phyloP scores from a whole-genome alignment of 2,113 vertebrate species.

The Lipotes vexillifer region DNA sequence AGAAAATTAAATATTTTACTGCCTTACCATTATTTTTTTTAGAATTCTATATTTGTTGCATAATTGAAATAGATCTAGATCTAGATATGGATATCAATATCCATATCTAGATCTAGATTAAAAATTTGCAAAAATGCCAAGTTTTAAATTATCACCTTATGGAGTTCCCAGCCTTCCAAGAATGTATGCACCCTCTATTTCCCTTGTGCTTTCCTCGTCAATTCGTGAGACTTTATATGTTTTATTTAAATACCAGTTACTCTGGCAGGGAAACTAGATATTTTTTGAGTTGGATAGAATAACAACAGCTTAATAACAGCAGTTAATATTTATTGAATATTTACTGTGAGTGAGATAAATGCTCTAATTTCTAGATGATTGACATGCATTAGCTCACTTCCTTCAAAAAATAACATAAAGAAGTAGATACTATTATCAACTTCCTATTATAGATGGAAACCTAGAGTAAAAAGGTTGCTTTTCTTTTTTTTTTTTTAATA shows the following conservation, averaged over 20 bases:
- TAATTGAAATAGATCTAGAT: neutral
- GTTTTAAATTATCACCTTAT: neutral
- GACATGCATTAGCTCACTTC: neutral
- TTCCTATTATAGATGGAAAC: neutral
- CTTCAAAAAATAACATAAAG: neutral
- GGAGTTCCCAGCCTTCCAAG: neutral
- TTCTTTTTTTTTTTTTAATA: neutral
- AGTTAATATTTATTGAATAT: neutral
- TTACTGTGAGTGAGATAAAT: neutral
- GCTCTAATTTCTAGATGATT: neutral
- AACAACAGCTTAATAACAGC: neutral
- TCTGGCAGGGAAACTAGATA: neutral
- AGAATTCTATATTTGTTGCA: neutral
- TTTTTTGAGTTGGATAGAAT: neutral
- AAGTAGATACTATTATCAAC: neutral
- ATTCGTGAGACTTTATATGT: neutral
- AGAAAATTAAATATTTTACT: neutral
- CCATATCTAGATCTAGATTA: neutral
- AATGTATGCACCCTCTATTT: neutral
- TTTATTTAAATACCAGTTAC: neutral
- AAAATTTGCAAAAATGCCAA: neutral
- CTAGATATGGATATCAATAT: neutral
- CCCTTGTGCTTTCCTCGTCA: neutral
- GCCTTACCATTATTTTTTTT: neutral
- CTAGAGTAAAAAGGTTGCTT: neutral